These are phyloP conservation scores for Sminthopsis crassicaudata DNA, from an alignment of 2,113 vertebrate genomes.

Conservation along the genomic window DNA sequence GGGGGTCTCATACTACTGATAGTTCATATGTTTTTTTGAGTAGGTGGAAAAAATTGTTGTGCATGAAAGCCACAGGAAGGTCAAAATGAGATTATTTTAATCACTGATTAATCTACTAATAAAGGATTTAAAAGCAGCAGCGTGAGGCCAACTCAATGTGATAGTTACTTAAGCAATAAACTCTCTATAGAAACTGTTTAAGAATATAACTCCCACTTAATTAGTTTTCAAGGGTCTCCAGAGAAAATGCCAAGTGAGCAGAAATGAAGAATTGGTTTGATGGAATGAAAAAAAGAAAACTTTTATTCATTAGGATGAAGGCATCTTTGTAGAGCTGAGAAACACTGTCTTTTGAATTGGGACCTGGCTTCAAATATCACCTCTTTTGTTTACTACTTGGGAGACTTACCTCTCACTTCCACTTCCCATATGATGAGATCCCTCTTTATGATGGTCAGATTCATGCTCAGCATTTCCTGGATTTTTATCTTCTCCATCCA, in stretches of 20 bases:
- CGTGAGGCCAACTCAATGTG: constrained; percentile 12
- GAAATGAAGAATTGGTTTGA: constrained; percentile 55
- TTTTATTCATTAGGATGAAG: neutral
- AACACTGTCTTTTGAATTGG: neutral
- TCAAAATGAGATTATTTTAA: constrained; percentile 52
- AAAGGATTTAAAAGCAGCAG: constrained; percentile 48
- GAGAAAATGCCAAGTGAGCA: constrained; percentile 52
- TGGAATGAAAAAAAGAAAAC: constrained; percentile 47
- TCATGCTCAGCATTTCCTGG: too few species aligned
- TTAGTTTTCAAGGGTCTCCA: constrained; percentile 59
- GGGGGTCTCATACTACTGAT: constrained; percentile 1
- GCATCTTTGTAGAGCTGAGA: neutral
- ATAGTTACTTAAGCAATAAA: constrained; percentile 57
- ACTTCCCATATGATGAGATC: too few species aligned
- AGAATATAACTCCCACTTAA: constrained; percentile 54
- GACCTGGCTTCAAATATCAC: neutral
- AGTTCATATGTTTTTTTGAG: constrained; percentile 48
- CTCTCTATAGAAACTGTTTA: constrained; percentile 43
- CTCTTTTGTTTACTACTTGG: neutral
- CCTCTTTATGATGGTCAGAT: too few species aligned
- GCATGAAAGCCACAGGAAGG: constrained; percentile 38
- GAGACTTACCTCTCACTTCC: too few species aligned
- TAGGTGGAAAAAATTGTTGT: constrained; percentile 49
- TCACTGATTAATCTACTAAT: constrained; percentile 61
- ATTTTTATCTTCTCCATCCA: neutral